A percentile compares a stretch with the other conserved stretches of the same genome.
phyloP scores from a whole-genome alignment of 1,140 invertebrate genomes.

The Branchinecta lindahli region DNA sequence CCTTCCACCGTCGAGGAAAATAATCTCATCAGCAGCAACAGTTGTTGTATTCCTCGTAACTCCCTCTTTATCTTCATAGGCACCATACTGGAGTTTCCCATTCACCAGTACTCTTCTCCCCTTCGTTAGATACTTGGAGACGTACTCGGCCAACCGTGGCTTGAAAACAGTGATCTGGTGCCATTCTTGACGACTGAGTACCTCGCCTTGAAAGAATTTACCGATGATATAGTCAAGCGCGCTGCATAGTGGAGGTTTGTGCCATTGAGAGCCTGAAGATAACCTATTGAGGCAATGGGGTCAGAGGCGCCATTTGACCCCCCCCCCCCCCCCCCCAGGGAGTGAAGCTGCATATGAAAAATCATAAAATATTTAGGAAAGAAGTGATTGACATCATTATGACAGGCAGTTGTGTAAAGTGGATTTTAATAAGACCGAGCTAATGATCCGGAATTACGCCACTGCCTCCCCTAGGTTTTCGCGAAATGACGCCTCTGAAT shows the following conservation, averaged over 20 bases:
- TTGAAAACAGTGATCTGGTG: constrained; percentile 76
- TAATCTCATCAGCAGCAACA: constrained; percentile 69
- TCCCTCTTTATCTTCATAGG: constrained; percentile 63
- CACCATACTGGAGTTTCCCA: constrained; percentile 67
- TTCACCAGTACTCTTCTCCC: constrained; percentile 68
- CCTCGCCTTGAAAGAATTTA: constrained; percentile 10
- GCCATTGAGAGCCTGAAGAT: background rate
- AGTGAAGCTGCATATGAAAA: too few species aligned
- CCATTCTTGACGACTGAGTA: constrained; percentile 46
- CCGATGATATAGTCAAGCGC: background rate
- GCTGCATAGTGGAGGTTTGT: too few species aligned
- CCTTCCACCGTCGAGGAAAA: constrained; percentile 44
- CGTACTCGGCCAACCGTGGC: constrained; percentile 55
- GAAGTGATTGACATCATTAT: too few species aligned
- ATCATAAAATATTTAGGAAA: too few species aligned
- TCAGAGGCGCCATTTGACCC: too few species aligned
- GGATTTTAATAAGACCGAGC: too few species aligned
- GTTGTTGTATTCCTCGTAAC: constrained; percentile 49
- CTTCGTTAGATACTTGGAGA: constrained; percentile 63
- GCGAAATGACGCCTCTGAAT: too few species aligned
- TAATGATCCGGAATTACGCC: too few species aligned
- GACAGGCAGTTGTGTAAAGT: too few species aligned
- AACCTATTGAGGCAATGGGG: constrained; percentile 16
- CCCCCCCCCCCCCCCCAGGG: too few species aligned
- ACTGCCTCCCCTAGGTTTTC: too few species aligned